phyloP scores from a whole-genome alignment of 2,113 vertebrate genomes.

The Spilogale gracilis region DNA sequence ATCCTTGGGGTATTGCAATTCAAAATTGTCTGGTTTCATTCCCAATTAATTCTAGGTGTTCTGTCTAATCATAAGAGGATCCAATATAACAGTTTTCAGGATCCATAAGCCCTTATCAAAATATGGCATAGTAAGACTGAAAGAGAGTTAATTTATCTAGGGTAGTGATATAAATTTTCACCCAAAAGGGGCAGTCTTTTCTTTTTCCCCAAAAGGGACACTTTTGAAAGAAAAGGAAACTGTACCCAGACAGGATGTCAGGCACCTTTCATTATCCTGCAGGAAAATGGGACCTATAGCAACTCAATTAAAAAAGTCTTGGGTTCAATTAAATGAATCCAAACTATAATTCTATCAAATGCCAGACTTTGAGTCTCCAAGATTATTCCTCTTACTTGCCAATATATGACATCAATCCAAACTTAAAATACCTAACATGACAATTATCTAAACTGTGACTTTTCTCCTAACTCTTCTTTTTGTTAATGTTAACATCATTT shows the following conservation, averaged over 20 bases:
- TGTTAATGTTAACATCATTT: neutral
- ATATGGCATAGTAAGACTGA: neutral
- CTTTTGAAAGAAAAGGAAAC: neutral
- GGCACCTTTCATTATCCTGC: accelerated
- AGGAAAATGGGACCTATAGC: neutral
- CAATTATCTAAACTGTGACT: neutral
- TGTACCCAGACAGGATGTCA: neutral
- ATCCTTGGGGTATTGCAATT: neutral
- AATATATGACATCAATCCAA: neutral
- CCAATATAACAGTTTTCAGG: neutral
- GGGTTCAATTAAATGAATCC: neutral
- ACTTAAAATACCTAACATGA: neutral
- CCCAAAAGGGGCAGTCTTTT: neutral
- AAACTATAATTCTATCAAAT: neutral
- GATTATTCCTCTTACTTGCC: neutral
- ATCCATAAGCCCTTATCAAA: neutral
- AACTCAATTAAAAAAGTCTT: neutral
- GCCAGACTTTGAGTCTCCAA: neutral
- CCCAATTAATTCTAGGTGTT: neutral
- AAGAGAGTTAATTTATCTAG: neutral
- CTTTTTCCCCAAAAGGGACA: neutral
- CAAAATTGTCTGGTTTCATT: neutral
- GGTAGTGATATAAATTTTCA: neutral
- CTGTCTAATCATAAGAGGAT: neutral
- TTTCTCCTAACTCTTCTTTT: neutral